Evolutionary conservation across 2,888 invertebrate species (phyloP).

Genomic region (Coleophora flavipennella): DNA sequence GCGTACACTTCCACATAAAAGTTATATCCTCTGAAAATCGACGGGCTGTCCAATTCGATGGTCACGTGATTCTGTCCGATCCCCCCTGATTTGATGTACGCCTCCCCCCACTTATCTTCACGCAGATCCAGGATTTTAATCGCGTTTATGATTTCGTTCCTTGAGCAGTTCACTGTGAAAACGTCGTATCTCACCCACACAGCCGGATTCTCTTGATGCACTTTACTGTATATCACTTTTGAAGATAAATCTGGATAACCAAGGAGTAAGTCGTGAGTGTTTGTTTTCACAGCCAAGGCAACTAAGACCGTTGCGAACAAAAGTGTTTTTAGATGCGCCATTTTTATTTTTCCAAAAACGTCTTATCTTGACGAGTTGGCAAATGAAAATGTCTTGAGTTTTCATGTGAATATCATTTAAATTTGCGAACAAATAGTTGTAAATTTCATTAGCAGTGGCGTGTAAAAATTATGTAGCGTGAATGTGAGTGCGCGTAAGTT

Average conservation of each 20-base stretch:
- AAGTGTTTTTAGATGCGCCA: slow-evolving; percentile 8
- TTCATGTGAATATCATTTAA: not conserved
- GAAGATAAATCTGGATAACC: slow-evolving; percentile 45
- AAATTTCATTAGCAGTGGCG: slow-evolving; percentile 4
- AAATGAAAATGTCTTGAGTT: slow-evolving; percentile 2
- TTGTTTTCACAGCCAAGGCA: not conserved
- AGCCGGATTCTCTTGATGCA: slow-evolving; percentile 51
- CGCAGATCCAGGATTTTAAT: slow-evolving; percentile 44
- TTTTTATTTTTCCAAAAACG: slow-evolving; percentile 5
- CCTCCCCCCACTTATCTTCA: slow-evolving; percentile 45
- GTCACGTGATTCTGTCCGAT: slow-evolving; percentile 44
- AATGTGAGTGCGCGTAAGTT: slow-evolving; percentile 6
- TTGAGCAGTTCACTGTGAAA: slow-evolving; percentile 17
- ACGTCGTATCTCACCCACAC: slow-evolving; percentile 31
- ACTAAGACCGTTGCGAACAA: slow-evolving; percentile 2
- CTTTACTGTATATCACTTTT: slow-evolving; percentile 45
- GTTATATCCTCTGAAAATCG: slow-evolving; percentile 44
- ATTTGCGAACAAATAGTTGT: not conserved
- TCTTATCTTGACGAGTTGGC: slow-evolving; percentile 5
- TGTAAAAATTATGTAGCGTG: slow-evolving; percentile 9
- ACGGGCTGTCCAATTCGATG: slow-evolving; percentile 45
- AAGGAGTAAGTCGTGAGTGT: slow-evolving; percentile 23
- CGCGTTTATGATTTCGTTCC: slow-evolving; percentile 45
- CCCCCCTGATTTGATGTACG: slow-evolving; percentile 41
- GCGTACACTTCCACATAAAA: slow-evolving; percentile 54